These are phyloP conservation scores for Hybognathus amarus DNA, from an alignment of 2,797 vertebrate genomes.

Conservation along the genomic window DNA sequence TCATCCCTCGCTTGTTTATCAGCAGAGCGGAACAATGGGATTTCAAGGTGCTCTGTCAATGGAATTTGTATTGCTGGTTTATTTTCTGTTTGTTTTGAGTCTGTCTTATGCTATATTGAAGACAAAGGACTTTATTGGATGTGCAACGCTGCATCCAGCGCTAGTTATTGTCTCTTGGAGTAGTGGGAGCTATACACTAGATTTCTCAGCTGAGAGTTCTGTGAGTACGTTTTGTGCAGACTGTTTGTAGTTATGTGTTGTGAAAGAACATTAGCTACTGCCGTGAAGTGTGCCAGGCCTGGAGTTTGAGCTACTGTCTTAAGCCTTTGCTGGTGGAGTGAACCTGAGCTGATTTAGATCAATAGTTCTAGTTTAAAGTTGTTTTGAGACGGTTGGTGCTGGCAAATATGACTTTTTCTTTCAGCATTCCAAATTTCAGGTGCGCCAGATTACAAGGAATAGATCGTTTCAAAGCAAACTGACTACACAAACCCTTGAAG, in stretches of 20 bases:
- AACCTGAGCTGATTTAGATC: background rate
- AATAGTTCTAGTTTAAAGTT: conserved; percentile 10
- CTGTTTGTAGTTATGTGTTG: background rate
- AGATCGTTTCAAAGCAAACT: background rate
- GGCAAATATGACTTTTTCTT: background rate
- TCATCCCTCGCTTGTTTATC: conserved; percentile 48
- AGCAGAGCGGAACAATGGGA: conserved; percentile 47
- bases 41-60: conserved; percentile 47
- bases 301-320: background rate
- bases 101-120: background rate
- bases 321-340: background rate
- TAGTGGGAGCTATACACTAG: background rate
- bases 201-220: background rate
- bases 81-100: conserved; percentile 44
- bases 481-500: background rate
- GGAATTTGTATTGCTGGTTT: conserved; percentile 29
- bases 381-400: background rate
- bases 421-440: background rate
- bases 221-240: background rate
- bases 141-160: conserved; percentile 28
- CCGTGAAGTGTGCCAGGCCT: background rate
- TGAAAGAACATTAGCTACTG: conserved; percentile 26
- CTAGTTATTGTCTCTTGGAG: conserved; percentile 29
- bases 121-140: conserved; percentile 44
- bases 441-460: background rate